Percentiles rank a stretch among this genome's conserved stretches.
phyloP scores from a whole-genome alignment of 2,888 invertebrate genomes.

The Agapostemon virescens region DNA sequence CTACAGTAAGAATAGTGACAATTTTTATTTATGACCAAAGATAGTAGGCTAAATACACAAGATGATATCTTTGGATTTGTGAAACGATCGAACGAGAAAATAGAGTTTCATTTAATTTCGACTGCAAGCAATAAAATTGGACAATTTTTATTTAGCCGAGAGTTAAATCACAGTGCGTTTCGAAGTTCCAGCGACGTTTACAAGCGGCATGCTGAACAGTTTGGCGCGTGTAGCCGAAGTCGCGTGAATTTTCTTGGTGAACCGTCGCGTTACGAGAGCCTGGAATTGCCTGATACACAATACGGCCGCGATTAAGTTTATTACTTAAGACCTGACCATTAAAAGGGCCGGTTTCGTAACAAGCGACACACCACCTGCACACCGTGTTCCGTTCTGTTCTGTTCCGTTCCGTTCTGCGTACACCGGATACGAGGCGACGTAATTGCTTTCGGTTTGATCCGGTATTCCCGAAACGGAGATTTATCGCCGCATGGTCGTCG shows the following conservation, averaged over 20 bases:
- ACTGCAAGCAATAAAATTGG: too few relatives aligned
- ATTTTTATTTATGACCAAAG: too few relatives aligned
- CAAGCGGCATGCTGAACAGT: background rate
- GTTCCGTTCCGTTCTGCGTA: conserved; percentile 16
- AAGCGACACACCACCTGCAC: conserved; percentile 53
- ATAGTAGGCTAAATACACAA: too few relatives aligned
- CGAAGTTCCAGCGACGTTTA: background rate
- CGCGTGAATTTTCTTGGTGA: conserved; percentile 8
- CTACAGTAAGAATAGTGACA: too few relatives aligned
- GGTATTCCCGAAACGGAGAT: conserved; percentile 63
- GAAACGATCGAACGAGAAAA: too few relatives aligned
- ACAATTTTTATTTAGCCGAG: too few relatives aligned
- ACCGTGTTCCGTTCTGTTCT: conserved; percentile 20
- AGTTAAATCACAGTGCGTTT: too few relatives aligned
- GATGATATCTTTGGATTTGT: too few relatives aligned
- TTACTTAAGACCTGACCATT: conserved; percentile 59
- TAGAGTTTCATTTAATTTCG: too few relatives aligned
- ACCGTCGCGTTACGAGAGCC: background rate
- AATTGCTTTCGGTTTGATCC: conserved; percentile 68
- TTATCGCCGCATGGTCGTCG: conserved; percentile 60
- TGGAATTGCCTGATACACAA: conserved; percentile 50
- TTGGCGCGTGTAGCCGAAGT: background rate
- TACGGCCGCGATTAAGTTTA: conserved; percentile 64
- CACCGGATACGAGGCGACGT: conserved; percentile 57
- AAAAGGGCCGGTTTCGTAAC: conserved; percentile 51